Percentiles rank a stretch among this genome's conserved stretches.
Conservation (phyloP, 2,797 vertebrate genomes). For the Melanogrammus aeglefinus region DNA sequence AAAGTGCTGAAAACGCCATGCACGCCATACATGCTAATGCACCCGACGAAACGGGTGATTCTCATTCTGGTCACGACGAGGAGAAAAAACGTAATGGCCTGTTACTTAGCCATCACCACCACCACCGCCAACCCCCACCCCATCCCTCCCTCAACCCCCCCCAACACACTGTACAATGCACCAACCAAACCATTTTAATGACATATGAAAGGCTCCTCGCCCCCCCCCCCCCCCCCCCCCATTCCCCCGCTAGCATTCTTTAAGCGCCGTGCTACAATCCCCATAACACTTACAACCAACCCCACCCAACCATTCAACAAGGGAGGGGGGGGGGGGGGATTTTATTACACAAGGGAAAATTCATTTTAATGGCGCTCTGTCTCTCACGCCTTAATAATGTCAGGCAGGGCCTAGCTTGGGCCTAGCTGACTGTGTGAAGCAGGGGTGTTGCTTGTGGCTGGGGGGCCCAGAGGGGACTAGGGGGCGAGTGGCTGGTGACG, state of each 20-base stretch:
- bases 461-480: conserved; percentile 43
- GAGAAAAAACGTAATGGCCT: neutral
- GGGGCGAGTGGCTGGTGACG: conserved; percentile 24
- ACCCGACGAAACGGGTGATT: conserved; percentile 37
- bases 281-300: neutral
- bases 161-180: conserved; percentile 41
- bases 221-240: conserved; percentile 7
- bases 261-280: conserved; percentile 21
- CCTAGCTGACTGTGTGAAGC: conserved; percentile 49
- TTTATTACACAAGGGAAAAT: conserved; percentile 52
- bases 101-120: neutral
- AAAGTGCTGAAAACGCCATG: conserved; percentile 30
- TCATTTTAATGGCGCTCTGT: conserved; percentile 73
- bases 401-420: conserved; percentile 74
- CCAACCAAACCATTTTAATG: conserved; percentile 32
- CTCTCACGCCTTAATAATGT: conserved; percentile 74
- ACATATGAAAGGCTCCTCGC: conserved; percentile 61
- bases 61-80: conserved; percentile 48
- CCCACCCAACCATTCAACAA: too few relatives aligned
- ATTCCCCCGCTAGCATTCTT: conserved; percentile 39
- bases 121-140: conserved; percentile 13
- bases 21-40: conserved; percentile 47
- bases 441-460: conserved; percentile 54
- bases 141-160: conserved; percentile 29
- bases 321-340: too few relatives aligned